phyloP scores from a whole-genome alignment of 1,140 invertebrate genomes.

The Hirudo medicinalis region DNA sequence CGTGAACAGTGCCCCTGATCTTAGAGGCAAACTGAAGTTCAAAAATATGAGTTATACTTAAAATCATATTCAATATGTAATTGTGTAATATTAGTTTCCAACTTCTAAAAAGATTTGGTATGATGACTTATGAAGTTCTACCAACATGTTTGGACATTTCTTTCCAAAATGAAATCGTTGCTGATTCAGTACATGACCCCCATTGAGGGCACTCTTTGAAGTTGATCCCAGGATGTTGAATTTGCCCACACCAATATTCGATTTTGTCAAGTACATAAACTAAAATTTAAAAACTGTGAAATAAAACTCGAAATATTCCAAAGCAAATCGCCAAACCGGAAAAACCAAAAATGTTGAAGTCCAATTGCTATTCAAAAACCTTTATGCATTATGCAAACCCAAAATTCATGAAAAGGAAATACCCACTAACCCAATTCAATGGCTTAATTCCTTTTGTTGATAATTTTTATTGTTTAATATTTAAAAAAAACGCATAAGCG shows the following conservation, averaged over 20 bases:
- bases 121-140: neutral
- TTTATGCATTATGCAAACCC: no score
- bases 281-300: no score
- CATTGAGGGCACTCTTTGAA: neutral
- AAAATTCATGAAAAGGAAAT: no score
- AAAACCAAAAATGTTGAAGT: no score
- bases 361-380: no score
- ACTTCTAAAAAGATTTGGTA: neutral
- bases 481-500: no score
- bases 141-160: slow-evolving; percentile 9
- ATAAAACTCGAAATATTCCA: no score
- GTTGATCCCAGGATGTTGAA: neutral
- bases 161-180: neutral
- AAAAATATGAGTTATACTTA: neutral
- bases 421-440: no score
- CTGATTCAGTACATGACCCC: neutral
- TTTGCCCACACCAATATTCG: neutral
- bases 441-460: no score
- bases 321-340: no score
- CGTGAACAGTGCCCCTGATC: neutral
- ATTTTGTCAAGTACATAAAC: neutral
- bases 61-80: neutral
- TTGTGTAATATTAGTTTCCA: neutral
- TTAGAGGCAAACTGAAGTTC: slow-evolving; percentile 1
- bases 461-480: no score